These are phyloP conservation scores for Tipula vernalis DNA, from an alignment of 2,888 invertebrate species.

Conservation along the genomic window DNA sequence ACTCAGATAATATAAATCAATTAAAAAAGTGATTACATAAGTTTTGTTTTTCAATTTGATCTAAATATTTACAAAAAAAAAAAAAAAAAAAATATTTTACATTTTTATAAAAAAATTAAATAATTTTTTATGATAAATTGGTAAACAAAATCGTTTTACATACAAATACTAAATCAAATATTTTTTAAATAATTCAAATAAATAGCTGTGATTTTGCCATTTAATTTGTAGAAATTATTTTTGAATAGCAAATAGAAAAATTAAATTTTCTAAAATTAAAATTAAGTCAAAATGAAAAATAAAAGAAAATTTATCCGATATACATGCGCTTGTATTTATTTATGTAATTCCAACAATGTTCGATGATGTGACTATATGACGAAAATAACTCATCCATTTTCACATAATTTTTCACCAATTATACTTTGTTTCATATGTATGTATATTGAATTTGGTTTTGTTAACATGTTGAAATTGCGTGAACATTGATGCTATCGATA, in stretches of 20 bases:
- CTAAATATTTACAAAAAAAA: not conserved
- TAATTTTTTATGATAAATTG: not conserved
- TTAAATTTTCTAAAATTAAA: not conserved
- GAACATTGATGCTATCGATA: not conserved
- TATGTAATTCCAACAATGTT: constrained; percentile 9
- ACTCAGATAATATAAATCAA: not conserved
- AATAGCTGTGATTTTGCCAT: not conserved
- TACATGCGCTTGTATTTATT: not conserved
- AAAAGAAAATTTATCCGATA: not conserved
- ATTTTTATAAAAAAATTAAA: not conserved
- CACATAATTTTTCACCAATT: not conserved
- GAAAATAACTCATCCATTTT: not conserved
- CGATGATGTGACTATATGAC: not conserved
- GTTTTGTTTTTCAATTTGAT: not conserved
- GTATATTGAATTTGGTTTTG: not conserved
- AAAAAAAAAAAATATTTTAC: not conserved
- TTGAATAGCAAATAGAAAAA: not conserved
- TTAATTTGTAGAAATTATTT: not conserved
- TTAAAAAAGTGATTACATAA: not conserved
- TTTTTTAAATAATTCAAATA: not conserved
- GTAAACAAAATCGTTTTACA: not conserved
- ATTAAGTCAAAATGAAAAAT: not conserved
- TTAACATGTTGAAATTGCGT: not conserved
- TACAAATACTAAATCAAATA: not conserved
- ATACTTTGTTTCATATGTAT: not conserved